Evolutionary conservation across 1,140 invertebrate genomes (phyloP), one percentile per base, ranked within the genome.

Genomic region (Manduca sexta): DNA sequence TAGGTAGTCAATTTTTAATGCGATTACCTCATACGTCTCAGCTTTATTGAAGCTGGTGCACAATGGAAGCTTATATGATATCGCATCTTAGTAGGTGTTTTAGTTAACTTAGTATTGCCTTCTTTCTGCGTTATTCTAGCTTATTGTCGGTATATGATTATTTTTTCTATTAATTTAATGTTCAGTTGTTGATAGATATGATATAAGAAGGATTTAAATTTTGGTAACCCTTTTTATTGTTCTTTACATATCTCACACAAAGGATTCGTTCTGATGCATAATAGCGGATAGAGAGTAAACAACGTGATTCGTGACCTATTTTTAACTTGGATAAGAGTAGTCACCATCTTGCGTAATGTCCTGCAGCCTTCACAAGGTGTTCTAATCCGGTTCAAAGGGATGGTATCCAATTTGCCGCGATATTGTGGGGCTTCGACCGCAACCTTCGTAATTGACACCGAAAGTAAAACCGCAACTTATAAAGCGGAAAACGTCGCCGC

Each of bases 181-280:
- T n/a, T n/a, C n/a, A n/a, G n/a, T n/a, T n/a, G n/a, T n/a, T n/a
- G n/a, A n/a, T n/a, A n/a, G n/a, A n/a, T n/a, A n/a, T n/a, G n/a
- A n/a, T n/a, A n/a, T n/a, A n/a, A n/a, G 57, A 72, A 71, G 72
- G 76, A 73, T 77, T 79, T 80, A 83, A 64, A 65, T 76, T 83
- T 78, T 74, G 80, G 80, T 80, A 78, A 74, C 75, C 65, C 64
- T 70, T 64, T 64, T 57, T 64, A 41, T 29, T 42, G 49, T 49
- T 49, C 49, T 42, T 37, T 30, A 16, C 39, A 35, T 26, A 26
- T 42, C 37, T 47, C 15, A 17, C 41, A 49, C 42, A 26, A 8
- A n/a, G n/a, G n/a, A n/a, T n/a, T n/a, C n/a, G 17, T 50, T 45
- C 41, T 51, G 48, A 44, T 56, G 45, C n/a, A n/a, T 61, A 66